phyloP scores from a whole-genome alignment of 2,888 invertebrate species.

The Phymatocera aterrima region DNA sequence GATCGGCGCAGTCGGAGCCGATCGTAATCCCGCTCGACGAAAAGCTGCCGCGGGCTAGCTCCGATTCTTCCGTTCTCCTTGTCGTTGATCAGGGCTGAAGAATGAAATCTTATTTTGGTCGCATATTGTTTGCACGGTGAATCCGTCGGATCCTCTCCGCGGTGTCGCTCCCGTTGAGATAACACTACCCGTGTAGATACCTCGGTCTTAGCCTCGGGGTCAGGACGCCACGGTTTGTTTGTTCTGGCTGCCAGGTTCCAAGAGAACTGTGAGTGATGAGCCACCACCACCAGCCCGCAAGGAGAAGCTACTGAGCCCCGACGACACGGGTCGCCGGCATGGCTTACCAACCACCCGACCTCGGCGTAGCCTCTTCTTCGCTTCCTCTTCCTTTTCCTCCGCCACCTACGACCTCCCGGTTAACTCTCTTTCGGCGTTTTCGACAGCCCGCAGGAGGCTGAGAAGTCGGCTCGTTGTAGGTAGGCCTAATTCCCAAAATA shows the following conservation, averaged over 20 bases:
- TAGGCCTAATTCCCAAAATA: conserved; percentile 27
- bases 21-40: no score
- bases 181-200: conserved; percentile 47
- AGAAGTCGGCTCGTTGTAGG: neutral
- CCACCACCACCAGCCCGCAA: conserved; percentile 57
- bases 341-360: conserved; percentile 55
- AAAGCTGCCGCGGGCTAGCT: neutral
- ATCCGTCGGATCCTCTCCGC: conserved; percentile 36
- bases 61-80: no score
- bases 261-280: conserved; percentile 62
- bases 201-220: conserved; percentile 52
- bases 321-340: conserved; percentile 62
- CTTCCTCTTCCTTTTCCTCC: neutral
- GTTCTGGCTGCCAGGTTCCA: conserved; percentile 50
- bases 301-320: conserved; percentile 62
- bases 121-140: conserved; percentile 40
- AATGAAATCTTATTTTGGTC: conserved; percentile 25
- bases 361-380: conserved; percentile 25
- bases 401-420: conserved; percentile 20
- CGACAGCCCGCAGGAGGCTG: neutral
- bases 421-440: conserved; percentile 44
- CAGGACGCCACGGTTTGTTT: conserved; percentile 59
- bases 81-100: neutral
- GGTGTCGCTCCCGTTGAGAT: conserved; percentile 51
- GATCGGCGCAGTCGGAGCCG: no score